Percentiles rank a stretch among this genome's conserved stretches.
These are phyloP conservation scores for Morelia viridis DNA, from an alignment of 2,797 vertebrate genomes.

Conservation along the genomic window DNA sequence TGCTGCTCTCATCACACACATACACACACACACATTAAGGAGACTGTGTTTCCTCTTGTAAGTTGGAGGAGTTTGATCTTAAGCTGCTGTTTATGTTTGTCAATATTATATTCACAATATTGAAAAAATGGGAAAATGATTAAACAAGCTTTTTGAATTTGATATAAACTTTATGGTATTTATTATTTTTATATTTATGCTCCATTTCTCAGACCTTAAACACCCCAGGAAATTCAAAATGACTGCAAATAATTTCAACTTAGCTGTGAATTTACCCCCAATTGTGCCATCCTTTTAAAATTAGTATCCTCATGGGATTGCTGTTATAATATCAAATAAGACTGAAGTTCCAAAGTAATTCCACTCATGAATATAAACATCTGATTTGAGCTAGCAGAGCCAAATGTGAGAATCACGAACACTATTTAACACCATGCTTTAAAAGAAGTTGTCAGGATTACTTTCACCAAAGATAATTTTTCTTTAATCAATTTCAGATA, in stretches of 20 bases:
- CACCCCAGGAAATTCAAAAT: not conserved
- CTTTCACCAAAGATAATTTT: slow-evolving; percentile 38
- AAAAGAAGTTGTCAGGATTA: slow-evolving; percentile 33
- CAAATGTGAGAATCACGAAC: not conserved
- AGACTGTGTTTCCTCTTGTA: not conserved
- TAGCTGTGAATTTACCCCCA: not conserved
- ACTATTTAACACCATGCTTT: slow-evolving; percentile 24
- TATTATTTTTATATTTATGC: not conserved
- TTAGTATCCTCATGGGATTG: not conserved
- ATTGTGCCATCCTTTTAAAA: not conserved
- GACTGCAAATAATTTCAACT: not conserved
- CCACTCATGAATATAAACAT: not conserved
- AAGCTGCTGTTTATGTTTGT: not conserved
- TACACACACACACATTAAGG: not conserved
- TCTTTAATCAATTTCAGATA: slow-evolving; percentile 36
- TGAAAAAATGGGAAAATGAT: slow-evolving; percentile 14
- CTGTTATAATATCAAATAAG: not conserved
- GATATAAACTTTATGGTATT: not conserved
- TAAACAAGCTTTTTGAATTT: not conserved
- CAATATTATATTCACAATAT: not conserved
- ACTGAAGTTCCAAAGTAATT: not conserved
- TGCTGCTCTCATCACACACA: not conserved
- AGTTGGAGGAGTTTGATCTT: not conserved
- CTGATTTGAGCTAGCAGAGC: not conserved
- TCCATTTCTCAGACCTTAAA: not conserved